Base-by-base conservation (phyloP, 1,140 invertebrate genomes). In the Latrodectus geometricus region DNA sequence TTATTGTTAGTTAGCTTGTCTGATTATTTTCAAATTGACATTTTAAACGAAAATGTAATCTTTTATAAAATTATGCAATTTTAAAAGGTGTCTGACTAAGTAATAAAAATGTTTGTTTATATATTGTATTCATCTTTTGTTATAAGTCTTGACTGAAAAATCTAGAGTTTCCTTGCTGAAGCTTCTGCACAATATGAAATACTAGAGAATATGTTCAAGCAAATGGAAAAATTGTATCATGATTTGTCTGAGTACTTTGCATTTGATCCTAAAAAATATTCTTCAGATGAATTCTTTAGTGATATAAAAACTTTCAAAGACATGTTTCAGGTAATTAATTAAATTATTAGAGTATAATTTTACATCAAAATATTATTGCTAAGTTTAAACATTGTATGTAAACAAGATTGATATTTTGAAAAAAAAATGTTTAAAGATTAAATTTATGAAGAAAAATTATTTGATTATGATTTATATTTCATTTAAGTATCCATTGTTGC, bases 241-340 rank as follows among this genome's bases (percentile, higher is more conserved):
- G 95, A 96, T 74, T 92, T 99, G 12, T 94, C 96, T 0, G 97
- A 98, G 90, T 99, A 96, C 91, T 99, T 95, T 91, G 94, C 95
- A 4, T 99, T 99, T 92, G 98, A 99, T 90, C 94, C 95, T 17
- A 94, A 94, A 88, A 99, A 99, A 91, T 99, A 99, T 90, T 95
- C 95, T 0, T 94, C 99, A 80, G 98, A 99, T 89, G 98, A 99
- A 90, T 99, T 99, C 92, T 99, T 99, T 91, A 93, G 93, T 0
- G 98, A 99, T 90, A 94, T 99, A 72, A 99, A 98, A 92, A 95
- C 94, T 0, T 99, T 99, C 90, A 98, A 98, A 91, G 96, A 98
- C 90, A 93, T 95, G 49, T 99, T 99, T 91, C 91, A 94, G 89
- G 96, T 97, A 91, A 93, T 76, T 79, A 50, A 15, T n/a, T n/a